A percentile compares a stretch with the other conserved stretches of the same genome.
Conservation (phyloP, 2,113 vertebrate species). For the Gadus macrocephalus region DNA sequence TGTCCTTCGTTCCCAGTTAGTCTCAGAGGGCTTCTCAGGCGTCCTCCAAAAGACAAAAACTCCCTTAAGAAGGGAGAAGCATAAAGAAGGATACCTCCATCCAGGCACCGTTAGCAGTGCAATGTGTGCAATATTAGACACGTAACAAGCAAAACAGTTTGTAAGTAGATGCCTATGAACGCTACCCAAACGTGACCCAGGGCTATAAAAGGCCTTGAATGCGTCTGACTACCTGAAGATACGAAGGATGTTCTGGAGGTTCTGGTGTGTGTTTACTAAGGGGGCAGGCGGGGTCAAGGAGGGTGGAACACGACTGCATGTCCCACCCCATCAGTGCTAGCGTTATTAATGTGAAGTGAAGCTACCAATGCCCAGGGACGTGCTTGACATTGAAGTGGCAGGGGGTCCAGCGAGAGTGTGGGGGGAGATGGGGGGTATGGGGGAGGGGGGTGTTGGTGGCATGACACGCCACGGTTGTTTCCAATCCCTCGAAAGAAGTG, state of each 20-base stretch:
- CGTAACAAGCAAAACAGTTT: not conserved
- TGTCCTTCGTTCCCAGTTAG: too few species aligned
- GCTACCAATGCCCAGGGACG: constrained; percentile 27
- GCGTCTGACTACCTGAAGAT: constrained; percentile 26
- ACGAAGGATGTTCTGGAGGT: constrained; percentile 5
- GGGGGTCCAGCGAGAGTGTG: constrained; percentile 19
- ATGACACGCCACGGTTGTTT: constrained; percentile 30
- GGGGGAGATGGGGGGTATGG: not conserved
- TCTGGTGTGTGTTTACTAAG: not conserved
- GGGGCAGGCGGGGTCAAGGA: not conserved
- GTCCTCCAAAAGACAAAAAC: too few species aligned
- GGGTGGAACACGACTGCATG: not conserved
- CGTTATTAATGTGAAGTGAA: constrained; percentile 35
- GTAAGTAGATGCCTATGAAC: not conserved
- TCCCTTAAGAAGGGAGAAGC: too few species aligned
- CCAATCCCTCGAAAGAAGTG: constrained; percentile 20
- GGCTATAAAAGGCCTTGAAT: too few species aligned
- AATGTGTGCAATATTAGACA: not conserved
- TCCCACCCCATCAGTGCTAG: constrained; percentile 31
- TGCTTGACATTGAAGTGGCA: constrained; percentile 38
- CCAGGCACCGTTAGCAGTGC: too few species aligned
- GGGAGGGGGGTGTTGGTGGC: not conserved
- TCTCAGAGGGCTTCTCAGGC: too few species aligned
- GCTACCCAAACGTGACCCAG: too few species aligned
- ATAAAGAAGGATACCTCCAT: not conserved